phyloP scores from a whole-genome alignment of 1,140 invertebrate genomes.

The Coelopa frigida region DNA sequence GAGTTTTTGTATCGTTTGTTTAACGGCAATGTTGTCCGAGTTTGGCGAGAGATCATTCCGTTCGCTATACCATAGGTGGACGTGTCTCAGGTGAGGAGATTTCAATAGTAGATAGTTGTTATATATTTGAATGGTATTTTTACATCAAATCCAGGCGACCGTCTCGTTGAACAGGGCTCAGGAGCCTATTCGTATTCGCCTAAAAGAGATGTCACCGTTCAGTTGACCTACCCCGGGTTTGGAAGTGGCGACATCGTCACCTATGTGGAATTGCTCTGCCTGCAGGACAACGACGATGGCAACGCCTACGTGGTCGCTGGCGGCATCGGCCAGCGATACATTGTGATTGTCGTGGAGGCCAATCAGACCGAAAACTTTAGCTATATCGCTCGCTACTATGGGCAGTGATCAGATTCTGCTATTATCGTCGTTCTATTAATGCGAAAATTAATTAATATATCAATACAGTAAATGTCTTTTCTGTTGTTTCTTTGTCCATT shows the following conservation, averaged over 20 bases:
- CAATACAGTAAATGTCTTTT: too few species aligned
- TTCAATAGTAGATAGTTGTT: too few species aligned
- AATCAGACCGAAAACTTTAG: constrained; percentile 26
- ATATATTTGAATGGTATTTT: not conserved
- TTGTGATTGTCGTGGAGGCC: constrained; percentile 36
- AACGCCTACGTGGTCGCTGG: constrained; percentile 36
- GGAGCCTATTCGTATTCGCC: constrained; percentile 23
- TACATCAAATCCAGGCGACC: constrained; percentile 26
- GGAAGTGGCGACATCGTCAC: constrained; percentile 26
- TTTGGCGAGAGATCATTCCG: constrained; percentile 4
- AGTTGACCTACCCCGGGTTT: constrained; percentile 30
- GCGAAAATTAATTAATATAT: too few species aligned
- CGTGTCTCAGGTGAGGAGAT: constrained; percentile 26
- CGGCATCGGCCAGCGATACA: constrained; percentile 35
- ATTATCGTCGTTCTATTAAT: too few species aligned
- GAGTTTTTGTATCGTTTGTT: not conserved
- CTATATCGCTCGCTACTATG: constrained; percentile 32
- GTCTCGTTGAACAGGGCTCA: constrained; percentile 27
- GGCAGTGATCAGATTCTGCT: too few species aligned
- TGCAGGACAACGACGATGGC: constrained; percentile 29
- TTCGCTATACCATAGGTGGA: constrained; percentile 29
- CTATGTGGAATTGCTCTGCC: constrained; percentile 31
- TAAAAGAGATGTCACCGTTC: constrained; percentile 28
- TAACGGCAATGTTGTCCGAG: not conserved
- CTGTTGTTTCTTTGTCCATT: too few species aligned